A percentile compares a stretch with the other conserved stretches of the same genome.
Conservation (phyloP, 2,113 vertebrate species). For the Gymnobelideus leadbeateri region DNA sequence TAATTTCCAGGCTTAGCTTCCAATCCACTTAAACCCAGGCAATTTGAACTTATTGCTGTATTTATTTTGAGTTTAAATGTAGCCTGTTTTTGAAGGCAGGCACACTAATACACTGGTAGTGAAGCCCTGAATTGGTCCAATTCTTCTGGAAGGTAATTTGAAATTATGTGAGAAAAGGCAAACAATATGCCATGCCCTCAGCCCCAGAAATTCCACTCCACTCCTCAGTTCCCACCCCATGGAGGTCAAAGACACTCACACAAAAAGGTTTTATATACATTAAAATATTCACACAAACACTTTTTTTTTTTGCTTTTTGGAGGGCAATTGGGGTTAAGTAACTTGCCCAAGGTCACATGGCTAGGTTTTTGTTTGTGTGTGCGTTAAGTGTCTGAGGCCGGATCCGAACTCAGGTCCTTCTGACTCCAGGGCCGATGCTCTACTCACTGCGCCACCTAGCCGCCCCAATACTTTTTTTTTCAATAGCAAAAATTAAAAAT, state of each 20-base stretch:
- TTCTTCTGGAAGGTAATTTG: neutral
- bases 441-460: too few species aligned
- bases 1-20: constrained; percentile 18
- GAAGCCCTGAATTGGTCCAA: neutral
- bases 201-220: neutral
- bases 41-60: neutral
- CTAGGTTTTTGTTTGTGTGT: too few species aligned
- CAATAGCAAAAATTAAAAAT: neutral
- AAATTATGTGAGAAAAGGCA: neutral
- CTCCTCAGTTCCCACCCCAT: neutral
- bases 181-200: neutral
- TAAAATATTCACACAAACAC: neutral
- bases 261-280: neutral
- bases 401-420: too few species aligned
- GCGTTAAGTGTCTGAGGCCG: too few species aligned
- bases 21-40: neutral
- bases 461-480: too few species aligned
- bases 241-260: neutral
- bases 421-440: too few species aligned
- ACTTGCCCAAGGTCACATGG: too few species aligned
- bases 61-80: constrained; percentile 21
- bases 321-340: too few species aligned
- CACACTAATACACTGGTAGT: neutral
- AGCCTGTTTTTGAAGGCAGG: neutral
- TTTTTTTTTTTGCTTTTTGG: too few species aligned